A percentile compares a stretch with the other conserved stretches of the same genome.
These are phyloP conservation scores for Leucoma salicis DNA, from an alignment of 2,888 invertebrate genomes.

Conservation along the genomic window DNA sequence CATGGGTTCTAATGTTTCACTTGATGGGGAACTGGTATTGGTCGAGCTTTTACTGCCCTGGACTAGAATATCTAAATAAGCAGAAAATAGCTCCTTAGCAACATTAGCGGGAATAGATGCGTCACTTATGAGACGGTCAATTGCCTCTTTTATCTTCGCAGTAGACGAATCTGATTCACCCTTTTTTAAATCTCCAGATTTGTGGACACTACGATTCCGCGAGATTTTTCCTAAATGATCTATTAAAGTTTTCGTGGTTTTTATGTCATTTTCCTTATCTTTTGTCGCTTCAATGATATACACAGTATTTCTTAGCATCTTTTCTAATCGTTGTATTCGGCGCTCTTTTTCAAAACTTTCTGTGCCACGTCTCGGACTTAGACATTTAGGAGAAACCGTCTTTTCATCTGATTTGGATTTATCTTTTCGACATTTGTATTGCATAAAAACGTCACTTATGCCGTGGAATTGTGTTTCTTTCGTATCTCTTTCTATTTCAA, in stretches of 20 bases:
- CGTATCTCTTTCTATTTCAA: constrained; percentile 33
- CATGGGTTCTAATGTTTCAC: constrained; percentile 32
- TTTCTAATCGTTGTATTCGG: constrained; percentile 62
- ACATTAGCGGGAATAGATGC: constrained; percentile 50
- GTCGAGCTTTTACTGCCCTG: constrained; percentile 39
- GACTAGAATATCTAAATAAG: constrained; percentile 57
- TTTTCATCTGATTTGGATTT: constrained; percentile 4
- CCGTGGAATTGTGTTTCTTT: constrained; percentile 55
- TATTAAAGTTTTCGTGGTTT: constrained; percentile 57
- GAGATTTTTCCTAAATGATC: constrained; percentile 49
- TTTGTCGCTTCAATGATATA: constrained; percentile 54
- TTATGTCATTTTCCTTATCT: constrained; percentile 56
- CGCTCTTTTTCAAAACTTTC: constrained; percentile 57
- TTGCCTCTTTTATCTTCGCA: constrained; percentile 59
- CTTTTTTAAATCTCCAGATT: constrained; percentile 21
- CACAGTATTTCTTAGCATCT: constrained; percentile 61
- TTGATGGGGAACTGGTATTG: constrained; percentile 40
- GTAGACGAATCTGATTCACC: constrained; percentile 49
- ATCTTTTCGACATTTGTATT: constrained; percentile 15
- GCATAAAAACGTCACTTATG: constrained; percentile 28
- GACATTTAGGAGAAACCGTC: constrained; percentile 6
- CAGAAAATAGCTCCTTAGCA: constrained; percentile 58
- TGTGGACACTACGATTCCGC: constrained; percentile 18
- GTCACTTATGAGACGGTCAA: constrained; percentile 59
- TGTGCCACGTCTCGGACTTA: constrained; percentile 34